Conservation (phyloP, 2,797 vertebrate species). For the Anas georgica region DNA sequence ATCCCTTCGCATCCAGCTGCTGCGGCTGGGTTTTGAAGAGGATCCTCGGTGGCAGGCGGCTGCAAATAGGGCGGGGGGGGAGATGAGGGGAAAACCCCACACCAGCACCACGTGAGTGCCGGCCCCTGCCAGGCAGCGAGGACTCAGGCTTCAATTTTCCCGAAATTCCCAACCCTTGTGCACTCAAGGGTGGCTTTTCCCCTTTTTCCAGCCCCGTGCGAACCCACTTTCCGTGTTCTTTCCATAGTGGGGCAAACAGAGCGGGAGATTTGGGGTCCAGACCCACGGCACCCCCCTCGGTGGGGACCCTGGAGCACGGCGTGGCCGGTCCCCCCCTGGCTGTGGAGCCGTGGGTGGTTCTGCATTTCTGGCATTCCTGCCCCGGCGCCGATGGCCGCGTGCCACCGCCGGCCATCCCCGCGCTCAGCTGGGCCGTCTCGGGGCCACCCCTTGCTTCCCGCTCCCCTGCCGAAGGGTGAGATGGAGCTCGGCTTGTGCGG, state of each 20-base stretch:
- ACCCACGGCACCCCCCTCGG: no score
- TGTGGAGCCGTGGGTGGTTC: neutral
- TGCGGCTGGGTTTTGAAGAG: neutral
- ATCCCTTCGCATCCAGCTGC: neutral
- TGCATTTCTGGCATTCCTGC: slow-evolving; percentile 26
- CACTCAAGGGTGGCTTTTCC: neutral
- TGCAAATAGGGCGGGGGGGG: neutral
- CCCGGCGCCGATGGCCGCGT: neutral
- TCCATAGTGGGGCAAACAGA: fast-evolving
- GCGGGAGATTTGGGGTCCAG: neutral
- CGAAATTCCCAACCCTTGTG: neutral
- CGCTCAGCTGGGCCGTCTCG: neutral
- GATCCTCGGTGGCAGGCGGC: neutral
- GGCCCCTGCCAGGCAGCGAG: no score
- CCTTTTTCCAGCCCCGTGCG: fast-evolving
- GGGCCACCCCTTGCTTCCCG: neutral
- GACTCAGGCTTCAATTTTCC: no score
- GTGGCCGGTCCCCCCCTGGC: neutral
- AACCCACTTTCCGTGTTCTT: neutral
- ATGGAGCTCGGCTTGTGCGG: neutral
- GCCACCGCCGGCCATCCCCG: neutral
- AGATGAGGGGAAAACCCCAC: neutral
- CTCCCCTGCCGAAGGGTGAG: neutral
- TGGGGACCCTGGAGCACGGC: neutral
- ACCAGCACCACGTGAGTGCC: neutral